These are phyloP conservation scores for Diachasma alloeum DNA, from an alignment of 1,140 invertebrate genomes.

Conservation along the genomic window DNA sequence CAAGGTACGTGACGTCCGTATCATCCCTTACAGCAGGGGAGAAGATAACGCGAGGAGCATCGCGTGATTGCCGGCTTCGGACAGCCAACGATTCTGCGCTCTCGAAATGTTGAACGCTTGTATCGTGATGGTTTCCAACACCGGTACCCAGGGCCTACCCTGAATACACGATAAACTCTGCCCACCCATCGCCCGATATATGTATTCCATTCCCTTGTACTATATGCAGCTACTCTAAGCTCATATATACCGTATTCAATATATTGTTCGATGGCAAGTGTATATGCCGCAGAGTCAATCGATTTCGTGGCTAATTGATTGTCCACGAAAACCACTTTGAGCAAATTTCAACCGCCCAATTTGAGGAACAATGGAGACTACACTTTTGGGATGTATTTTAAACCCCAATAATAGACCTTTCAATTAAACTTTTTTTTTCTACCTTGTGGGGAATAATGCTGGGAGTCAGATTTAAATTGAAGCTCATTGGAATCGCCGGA, in stretches of 20 bases:
- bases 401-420: conserved; percentile 26
- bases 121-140: background rate
- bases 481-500: background rate
- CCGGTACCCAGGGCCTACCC: background rate
- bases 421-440: conserved; percentile 42
- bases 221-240: background rate
- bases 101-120: background rate
- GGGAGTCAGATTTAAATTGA: background rate
- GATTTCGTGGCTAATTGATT: conserved; percentile 49
- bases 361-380: background rate
- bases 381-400: background rate
- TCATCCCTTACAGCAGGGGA: conserved; percentile 39
- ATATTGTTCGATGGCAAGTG: background rate
- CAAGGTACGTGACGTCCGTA: conserved; percentile 47
- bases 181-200: background rate
- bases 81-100: conserved; percentile 18
- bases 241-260: background rate
- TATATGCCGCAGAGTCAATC: conserved; percentile 24
- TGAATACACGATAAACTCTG: background rate
- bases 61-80: conserved; percentile 45
- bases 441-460: background rate
- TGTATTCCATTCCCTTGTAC: background rate
- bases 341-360: background rate
- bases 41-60: conserved; percentile 47
- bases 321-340: conserved; percentile 39